phyloP scores from a whole-genome alignment of 2,113 vertebrate genomes.

The Cathartes aura region DNA sequence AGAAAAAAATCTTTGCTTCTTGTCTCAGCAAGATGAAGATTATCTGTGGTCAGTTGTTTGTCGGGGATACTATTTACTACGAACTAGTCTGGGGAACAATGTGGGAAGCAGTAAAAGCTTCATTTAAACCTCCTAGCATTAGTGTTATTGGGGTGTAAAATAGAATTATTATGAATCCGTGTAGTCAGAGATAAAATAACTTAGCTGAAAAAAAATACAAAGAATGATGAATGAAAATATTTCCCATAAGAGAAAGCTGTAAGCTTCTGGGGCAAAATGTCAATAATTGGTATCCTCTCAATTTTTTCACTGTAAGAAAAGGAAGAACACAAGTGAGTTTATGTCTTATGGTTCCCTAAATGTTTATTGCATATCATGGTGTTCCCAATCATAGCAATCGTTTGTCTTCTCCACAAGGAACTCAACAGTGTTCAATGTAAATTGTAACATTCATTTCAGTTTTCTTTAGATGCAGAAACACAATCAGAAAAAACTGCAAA shows the following conservation, averaged over 20 bases:
- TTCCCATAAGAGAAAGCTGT: background rate
- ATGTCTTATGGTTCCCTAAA: background rate
- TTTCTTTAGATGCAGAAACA: background rate
- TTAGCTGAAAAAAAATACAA: background rate
- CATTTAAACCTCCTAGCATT: background rate
- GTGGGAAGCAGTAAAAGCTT: background rate
- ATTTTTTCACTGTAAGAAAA: background rate
- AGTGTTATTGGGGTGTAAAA: background rate
- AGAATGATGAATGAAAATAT: background rate
- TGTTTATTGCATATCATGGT: background rate
- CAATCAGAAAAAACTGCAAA: background rate
- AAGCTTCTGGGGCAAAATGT: background rate
- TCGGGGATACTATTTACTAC: background rate
- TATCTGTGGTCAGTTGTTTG: background rate
- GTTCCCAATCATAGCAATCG: background rate
- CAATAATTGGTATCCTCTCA: background rate
- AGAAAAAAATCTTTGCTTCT: background rate
- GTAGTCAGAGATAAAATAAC: background rate
- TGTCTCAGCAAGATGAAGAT: background rate
- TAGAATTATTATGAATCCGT: background rate
- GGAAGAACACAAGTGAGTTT: background rate
- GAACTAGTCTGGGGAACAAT: background rate
- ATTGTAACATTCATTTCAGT: background rate
- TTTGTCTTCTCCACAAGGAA: background rate
- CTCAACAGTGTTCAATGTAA: background rate